These are phyloP conservation scores for Cecidostiba fungosa DNA, from an alignment of 2,888 invertebrate species.

Conservation along the genomic window DNA sequence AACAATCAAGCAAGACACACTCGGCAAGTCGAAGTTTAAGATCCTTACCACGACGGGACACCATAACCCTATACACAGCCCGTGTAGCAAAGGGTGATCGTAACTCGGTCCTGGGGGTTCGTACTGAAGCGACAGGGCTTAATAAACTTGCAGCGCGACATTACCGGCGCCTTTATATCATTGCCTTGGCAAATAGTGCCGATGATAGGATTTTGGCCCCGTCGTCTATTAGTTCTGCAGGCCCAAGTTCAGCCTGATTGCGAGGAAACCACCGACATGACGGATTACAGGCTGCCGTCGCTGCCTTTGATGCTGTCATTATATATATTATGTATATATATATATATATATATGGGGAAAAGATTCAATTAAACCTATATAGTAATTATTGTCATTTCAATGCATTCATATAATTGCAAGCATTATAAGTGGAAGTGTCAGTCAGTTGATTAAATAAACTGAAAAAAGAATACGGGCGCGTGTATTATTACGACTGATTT, in stretches of 20 bases:
- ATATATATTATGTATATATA: no score
- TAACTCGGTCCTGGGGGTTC: not conserved
- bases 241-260: slow-evolving; percentile 3
- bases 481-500: not conserved
- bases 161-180: slow-evolving; percentile 31
- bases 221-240: not conserved
- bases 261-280: slow-evolving; percentile 25
- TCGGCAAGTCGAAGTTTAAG: slow-evolving; percentile 1
- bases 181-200: slow-evolving; percentile 51
- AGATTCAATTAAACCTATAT: no score
- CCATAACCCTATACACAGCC: not conserved
- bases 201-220: slow-evolving; percentile 46
- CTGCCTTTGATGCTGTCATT: not conserved
- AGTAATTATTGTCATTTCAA: not conserved
- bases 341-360: not conserved
- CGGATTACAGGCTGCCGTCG: not conserved
- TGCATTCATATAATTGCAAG: no score
- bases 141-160: slow-evolving; percentile 13
- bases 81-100: not conserved
- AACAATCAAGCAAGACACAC: not conserved
- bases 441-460: not conserved
- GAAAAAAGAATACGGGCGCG: slow-evolving; percentile 32
- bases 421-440: not conserved
- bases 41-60: not conserved
- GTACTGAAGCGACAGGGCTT: not conserved